Conservation (phyloP, 2,113 vertebrate species). For the Hippocampus barbouri region DNA sequence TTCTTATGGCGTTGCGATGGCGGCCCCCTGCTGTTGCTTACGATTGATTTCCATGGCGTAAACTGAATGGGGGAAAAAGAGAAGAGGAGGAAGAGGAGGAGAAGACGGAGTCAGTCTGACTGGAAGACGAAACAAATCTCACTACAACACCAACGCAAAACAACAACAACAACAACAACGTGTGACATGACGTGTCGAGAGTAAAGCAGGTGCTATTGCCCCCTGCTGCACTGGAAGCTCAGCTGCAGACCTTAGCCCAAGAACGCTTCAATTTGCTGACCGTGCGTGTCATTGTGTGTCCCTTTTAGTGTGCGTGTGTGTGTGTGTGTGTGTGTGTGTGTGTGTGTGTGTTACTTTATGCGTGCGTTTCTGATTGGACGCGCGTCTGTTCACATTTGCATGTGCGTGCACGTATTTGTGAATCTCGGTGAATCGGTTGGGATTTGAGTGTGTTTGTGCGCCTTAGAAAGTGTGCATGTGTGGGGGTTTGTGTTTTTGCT, state of each 20-base stretch:
- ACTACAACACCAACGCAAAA: neutral
- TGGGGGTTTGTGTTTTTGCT: neutral
- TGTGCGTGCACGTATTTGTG: no score
- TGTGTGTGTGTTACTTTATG: neutral
- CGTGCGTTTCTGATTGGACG: neutral
- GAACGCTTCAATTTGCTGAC: neutral
- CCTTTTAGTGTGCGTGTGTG: no score
- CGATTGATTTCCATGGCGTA: conserved; percentile 99
- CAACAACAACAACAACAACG: neutral
- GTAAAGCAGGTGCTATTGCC: neutral
- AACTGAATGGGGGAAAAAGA: conserved; percentile 75
- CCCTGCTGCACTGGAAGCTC: neutral
- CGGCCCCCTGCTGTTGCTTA: conserved; percentile 71
- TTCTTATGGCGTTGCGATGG: rapidly evolving
- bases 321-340: no score
- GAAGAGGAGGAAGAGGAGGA: neutral
- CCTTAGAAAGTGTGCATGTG: neutral
- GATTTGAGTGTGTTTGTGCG: no score
- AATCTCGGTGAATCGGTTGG: no score
- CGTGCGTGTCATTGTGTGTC: no score
- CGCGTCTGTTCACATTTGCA: no score
- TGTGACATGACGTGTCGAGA: no score
- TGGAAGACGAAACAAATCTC: neutral
- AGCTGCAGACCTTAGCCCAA: neutral
- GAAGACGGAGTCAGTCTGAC: neutral